phyloP scores from a whole-genome alignment of 2,888 invertebrate genomes.

The Pilophorus perplexus region DNA sequence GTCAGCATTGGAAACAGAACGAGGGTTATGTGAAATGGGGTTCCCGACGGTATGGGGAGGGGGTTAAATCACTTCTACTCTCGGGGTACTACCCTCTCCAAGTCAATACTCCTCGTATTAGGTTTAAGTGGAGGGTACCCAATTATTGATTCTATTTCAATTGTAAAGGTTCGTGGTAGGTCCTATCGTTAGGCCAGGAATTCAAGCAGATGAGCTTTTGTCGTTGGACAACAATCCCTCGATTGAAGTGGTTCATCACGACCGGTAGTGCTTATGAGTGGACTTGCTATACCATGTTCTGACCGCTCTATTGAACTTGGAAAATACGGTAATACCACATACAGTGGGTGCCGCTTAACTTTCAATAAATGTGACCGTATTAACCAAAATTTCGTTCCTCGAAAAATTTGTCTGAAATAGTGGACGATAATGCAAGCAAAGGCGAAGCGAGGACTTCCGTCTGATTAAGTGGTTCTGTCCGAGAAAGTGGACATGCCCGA shows the following conservation, averaged over 20 bases:
- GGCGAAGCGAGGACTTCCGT: too few relatives aligned
- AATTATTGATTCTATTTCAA: constrained; percentile 36
- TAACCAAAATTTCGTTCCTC: too few relatives aligned
- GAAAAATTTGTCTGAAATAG: too few relatives aligned
- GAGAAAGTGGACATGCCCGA: too few relatives aligned
- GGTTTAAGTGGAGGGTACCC: constrained; percentile 26
- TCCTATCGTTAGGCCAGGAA: constrained; percentile 22
- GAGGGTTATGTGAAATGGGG: constrained; percentile 23
- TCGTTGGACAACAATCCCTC: not conserved
- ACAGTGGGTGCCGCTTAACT: too few relatives aligned
- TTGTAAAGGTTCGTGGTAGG: constrained; percentile 21
- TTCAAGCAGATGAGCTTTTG: constrained; percentile 27
- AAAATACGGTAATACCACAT: too few relatives aligned
- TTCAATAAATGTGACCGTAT: too few relatives aligned
- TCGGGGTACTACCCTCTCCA: too few relatives aligned
- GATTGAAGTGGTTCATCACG: not conserved
- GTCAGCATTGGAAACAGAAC: constrained; percentile 29
- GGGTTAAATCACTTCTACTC: constrained; percentile 19
- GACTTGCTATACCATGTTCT: not conserved
- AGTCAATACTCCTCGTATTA: constrained; percentile 30
- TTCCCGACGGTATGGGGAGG: not conserved
- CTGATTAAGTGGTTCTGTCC: too few relatives aligned
- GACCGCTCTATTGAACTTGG: too few relatives aligned
- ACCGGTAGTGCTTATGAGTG: not conserved
- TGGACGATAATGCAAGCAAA: too few relatives aligned